Percentiles rank a stretch among this genome's conserved stretches.
Evolutionary conservation across 1,140 invertebrate genomes (phyloP).

Genomic region (Mesaphorura yosii): DNA sequence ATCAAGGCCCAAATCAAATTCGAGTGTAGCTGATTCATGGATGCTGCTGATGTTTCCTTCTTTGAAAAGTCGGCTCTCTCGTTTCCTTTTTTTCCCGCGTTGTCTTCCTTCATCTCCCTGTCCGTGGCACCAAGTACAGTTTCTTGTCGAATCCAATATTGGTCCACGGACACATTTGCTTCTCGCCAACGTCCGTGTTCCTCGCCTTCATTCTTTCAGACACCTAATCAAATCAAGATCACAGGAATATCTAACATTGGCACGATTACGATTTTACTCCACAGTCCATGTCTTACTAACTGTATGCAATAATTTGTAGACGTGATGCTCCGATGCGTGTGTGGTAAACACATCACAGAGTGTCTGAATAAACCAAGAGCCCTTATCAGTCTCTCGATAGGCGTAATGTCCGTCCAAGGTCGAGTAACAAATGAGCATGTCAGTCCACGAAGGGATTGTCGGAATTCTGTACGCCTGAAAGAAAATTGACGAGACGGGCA

Average conservation of each 20-base stretch:
- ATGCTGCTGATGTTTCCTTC: no score
- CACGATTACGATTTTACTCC: no score
- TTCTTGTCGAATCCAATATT: conserved; percentile 19
- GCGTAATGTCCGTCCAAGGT: conserved; percentile 52
- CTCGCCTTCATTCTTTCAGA: conserved; percentile 6
- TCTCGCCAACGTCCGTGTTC: neutral
- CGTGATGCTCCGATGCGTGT: no score
- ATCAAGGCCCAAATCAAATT: no score
- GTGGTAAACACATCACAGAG: conserved; percentile 62
- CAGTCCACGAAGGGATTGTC: conserved; percentile 41
- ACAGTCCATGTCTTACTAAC: no score
- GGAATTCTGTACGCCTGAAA: neutral
- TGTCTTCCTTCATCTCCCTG: no score
- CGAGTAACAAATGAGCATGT: conserved; percentile 54
- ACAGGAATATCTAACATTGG: neutral
- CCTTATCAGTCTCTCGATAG: conserved; percentile 47
- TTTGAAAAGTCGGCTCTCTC: no score
- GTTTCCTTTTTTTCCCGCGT: no score
- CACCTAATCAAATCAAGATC: neutral
- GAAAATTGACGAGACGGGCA: no score
- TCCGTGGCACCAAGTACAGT: no score
- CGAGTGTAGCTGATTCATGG: no score
- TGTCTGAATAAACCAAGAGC: conserved; percentile 64
- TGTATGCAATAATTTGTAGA: no score
- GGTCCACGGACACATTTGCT: conserved; percentile 18